A percentile compares a stretch with the other conserved stretches of the same genome.
phyloP scores from a whole-genome alignment of 2,113 vertebrate genomes.

The Engystomops pustulosus region DNA sequence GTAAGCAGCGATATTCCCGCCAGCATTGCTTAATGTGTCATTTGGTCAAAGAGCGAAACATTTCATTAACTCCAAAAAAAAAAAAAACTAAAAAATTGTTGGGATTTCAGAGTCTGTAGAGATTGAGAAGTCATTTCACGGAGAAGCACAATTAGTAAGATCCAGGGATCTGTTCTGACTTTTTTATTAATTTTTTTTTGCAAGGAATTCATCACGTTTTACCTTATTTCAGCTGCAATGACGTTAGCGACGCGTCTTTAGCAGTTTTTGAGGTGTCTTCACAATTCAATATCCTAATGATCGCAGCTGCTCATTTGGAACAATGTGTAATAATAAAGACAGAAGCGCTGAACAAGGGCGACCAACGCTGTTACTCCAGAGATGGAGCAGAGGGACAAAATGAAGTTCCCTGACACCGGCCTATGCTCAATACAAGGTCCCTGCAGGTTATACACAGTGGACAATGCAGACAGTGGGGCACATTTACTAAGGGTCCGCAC shows the following conservation, averaged over 20 bases:
- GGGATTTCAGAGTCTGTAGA: background rate
- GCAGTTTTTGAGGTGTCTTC: background rate
- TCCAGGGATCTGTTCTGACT: background rate
- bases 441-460: no score
- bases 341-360: background rate
- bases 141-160: background rate
- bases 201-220: background rate
- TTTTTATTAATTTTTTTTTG: constrained; percentile 29
- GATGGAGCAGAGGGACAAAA: background rate
- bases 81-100: background rate
- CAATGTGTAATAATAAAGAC: background rate
- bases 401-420: background rate
- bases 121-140: background rate
- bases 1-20: background rate
- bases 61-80: constrained; percentile 14
- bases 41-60: constrained; percentile 36
- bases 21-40: constrained; percentile 23
- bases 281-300: constrained; percentile 23
- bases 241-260: constrained; percentile 23
- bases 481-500: no score
- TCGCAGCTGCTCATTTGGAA: constrained; percentile 23
- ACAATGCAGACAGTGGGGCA: no score
- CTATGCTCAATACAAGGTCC: background rate
- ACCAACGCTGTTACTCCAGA: background rate
- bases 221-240: constrained; percentile 8